phyloP scores from a whole-genome alignment of 2,113 vertebrate species.

The Odontesthes bonariensis region DNA sequence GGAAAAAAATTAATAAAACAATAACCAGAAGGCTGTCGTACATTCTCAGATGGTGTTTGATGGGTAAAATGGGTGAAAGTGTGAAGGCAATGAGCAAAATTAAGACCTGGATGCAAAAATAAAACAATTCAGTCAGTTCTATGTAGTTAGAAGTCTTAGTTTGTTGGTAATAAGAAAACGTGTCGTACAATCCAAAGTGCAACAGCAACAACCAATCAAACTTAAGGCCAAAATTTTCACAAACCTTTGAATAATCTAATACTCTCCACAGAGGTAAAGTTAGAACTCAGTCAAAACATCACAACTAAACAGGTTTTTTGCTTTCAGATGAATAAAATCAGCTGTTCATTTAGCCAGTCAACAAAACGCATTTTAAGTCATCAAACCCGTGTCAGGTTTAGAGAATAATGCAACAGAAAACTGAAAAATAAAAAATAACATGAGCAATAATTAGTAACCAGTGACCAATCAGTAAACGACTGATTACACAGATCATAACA shows the following conservation, averaged over 20 bases:
- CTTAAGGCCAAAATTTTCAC: conserved; percentile 56
- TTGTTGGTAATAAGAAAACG: conserved; percentile 11
- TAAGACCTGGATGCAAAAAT: conserved; percentile 51
- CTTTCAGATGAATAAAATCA: neutral
- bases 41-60: conserved; percentile 61
- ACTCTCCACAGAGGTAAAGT: conserved; percentile 6
- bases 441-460: conserved; percentile 7
- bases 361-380: conserved; percentile 5
- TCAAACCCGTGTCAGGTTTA: conserved; percentile 1
- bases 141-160: neutral
- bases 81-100: conserved; percentile 44
- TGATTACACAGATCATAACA: neutral
- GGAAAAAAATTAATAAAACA: conserved; percentile 5
- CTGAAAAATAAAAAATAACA: neutral
- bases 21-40: conserved; percentile 53
- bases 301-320: conserved; percentile 14
- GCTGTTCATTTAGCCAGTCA: conserved; percentile 13
- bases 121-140: conserved; percentile 30
- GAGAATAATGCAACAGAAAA: neutral
- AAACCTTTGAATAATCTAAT: conserved; percentile 34
- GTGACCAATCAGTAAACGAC: conserved; percentile 14
- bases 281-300: conserved; percentile 6
- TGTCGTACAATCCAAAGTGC: conserved; percentile 27
- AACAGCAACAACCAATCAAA: conserved; percentile 39
- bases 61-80: conserved; percentile 4